phyloP scores from a whole-genome alignment of 2,113 vertebrate genomes.

The Eublepharis macularius region DNA sequence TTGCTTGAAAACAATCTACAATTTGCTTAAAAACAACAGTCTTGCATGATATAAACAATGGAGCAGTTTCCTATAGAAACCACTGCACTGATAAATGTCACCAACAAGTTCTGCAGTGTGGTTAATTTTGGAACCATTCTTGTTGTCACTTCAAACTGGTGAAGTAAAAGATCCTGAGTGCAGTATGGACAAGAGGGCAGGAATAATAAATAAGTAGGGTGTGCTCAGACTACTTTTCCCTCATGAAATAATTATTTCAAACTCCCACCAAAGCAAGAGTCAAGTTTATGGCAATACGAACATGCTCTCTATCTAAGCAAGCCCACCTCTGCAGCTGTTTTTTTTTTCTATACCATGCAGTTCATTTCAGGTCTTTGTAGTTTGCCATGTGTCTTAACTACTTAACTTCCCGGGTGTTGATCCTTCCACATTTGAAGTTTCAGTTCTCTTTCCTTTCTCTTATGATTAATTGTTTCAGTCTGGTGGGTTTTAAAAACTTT shows the following conservation, averaged over 20 bases:
- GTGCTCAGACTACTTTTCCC: neutral
- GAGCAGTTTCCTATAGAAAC: neutral
- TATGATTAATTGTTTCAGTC: conserved; percentile 14
- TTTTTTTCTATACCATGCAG: conserved; percentile 9
- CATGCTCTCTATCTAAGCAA: neutral
- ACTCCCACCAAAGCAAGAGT: neutral
- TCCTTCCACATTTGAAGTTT: conserved; percentile 27
- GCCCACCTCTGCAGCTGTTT: neutral
- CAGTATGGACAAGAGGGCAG: neutral
- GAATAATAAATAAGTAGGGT: neutral
- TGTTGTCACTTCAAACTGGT: neutral
- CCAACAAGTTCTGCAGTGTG: neutral
- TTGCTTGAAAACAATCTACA: too few species aligned
- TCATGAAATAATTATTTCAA: neutral
- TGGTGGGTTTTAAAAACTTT: too few species aligned
- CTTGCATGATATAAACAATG: neutral
- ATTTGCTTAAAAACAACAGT: neutral
- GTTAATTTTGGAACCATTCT: neutral
- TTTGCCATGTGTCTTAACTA: conserved; percentile 6
- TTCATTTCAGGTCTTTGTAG: conserved; percentile 6
- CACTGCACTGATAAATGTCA: neutral
- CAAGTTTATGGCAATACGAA: neutral
- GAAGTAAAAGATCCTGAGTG: neutral
- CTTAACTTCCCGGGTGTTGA: neutral
- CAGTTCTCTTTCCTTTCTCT: conserved; percentile 13